Evolutionary conservation across 1,140 invertebrate genomes (phyloP).

Genomic region (Aleiodes sp.): DNA sequence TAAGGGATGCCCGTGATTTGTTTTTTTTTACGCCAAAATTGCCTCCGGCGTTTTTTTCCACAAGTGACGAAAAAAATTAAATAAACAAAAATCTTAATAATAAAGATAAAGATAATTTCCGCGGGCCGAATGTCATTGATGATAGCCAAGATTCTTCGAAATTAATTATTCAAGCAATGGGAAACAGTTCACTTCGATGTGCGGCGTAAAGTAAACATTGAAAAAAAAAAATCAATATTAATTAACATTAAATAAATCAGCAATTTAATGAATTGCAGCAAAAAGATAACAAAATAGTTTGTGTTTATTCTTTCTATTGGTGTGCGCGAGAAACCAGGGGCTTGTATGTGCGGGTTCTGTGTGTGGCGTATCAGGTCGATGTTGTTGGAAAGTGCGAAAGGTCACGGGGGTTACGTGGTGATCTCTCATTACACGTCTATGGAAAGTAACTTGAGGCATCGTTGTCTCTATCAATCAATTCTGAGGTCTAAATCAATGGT

Average conservation of each 20-base stretch:
- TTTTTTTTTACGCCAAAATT: neutral
- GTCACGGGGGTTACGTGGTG: conserved; percentile 17
- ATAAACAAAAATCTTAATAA: too few relatives aligned
- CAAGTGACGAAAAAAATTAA: too few relatives aligned
- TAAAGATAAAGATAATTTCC: conserved; percentile 1
- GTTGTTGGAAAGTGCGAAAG: conserved; percentile 17
- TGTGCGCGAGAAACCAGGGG: neutral
- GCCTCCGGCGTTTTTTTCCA: neutral
- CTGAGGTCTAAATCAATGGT: neutral
- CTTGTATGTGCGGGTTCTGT: neutral
- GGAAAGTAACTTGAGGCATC: neutral
- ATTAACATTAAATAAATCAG: too few relatives aligned
- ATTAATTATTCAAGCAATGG: too few relatives aligned
- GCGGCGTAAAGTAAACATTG: too few relatives aligned
- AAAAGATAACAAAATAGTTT: too few relatives aligned
- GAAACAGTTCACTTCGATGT: too few relatives aligned
- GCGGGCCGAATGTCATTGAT: too few relatives aligned
- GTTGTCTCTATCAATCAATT: neutral
- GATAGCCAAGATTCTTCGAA: too few relatives aligned
- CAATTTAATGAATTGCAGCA: too few relatives aligned
- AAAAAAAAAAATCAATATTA: too few relatives aligned
- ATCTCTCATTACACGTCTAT: neutral
- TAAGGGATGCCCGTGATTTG: conserved; percentile 61
- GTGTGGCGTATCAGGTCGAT: conserved; percentile 16
- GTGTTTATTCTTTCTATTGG: too few relatives aligned